A percentile compares a stretch with the other conserved stretches of the same genome.
Evolutionary conservation across 2,113 vertebrate genomes (phyloP).

Genomic region (Oxyura jamaicensis): DNA sequence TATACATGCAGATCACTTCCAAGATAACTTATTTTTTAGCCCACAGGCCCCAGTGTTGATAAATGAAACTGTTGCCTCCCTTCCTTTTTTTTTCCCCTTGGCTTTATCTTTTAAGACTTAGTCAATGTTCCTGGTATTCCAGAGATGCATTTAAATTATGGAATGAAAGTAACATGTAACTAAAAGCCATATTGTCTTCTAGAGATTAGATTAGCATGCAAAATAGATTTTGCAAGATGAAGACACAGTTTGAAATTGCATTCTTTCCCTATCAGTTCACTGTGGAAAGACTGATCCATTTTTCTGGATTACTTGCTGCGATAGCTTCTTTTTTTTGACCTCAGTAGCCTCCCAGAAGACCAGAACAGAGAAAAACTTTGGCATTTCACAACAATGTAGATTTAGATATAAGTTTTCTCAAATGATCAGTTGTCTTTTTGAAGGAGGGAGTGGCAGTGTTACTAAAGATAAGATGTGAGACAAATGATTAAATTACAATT

Average conservation of each 20-base stretch:
- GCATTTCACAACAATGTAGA: not conserved
- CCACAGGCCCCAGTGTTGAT: not conserved
- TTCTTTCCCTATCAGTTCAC: not conserved
- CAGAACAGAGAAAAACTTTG: not conserved
- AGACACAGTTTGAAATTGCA: not conserved
- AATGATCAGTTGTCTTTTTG: not conserved
- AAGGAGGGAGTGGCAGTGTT: not conserved
- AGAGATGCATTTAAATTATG: not conserved
- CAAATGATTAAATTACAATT: not conserved
- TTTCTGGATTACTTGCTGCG: not conserved
- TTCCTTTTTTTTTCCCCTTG: not conserved
- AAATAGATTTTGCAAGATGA: not conserved
- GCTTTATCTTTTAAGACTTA: not conserved
- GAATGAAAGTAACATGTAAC: not conserved
- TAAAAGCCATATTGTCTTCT: not conserved
- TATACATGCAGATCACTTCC: not conserved
- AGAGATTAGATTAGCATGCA: not conserved
- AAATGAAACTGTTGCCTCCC: accelerated
- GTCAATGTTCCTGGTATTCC: accelerated
- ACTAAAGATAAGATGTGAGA: not conserved
- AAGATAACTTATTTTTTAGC: not conserved
- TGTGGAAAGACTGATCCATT: not conserved
- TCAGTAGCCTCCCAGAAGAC: not conserved
- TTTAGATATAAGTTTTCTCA: not conserved
- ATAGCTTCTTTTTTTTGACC: not conserved